Percentiles rank a stretch among this genome's conserved stretches.
Conservation (phyloP, 2,888 invertebrate genomes). For the Idaea dimidiata region DNA sequence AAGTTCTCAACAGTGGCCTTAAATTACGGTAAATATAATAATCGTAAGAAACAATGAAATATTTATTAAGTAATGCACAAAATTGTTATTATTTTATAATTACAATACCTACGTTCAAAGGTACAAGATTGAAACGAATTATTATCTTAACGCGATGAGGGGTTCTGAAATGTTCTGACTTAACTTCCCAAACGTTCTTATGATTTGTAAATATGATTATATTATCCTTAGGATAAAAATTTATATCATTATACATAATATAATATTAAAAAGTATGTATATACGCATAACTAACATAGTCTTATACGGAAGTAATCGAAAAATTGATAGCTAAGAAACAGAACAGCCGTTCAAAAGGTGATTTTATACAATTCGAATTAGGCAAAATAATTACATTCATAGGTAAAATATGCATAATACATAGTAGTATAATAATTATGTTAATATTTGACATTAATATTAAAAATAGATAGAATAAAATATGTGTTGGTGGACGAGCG, state of each 20-base stretch:
- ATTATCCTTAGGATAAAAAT: conserved; percentile 80
- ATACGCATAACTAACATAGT: conserved; percentile 78
- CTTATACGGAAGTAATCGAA: conserved; percentile 78
- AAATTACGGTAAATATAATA: conserved; percentile 78
- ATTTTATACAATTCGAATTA: conserved; percentile 81
- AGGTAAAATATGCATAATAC: conserved; percentile 76
- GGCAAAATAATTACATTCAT: conserved; percentile 80
- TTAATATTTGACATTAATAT: conserved; percentile 81
- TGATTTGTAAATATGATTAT: conserved; percentile 75
- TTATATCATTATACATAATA: conserved; percentile 78
- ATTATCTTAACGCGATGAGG: conserved; percentile 79
- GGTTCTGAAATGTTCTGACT: conserved; percentile 74
- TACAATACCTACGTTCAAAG: conserved; percentile 79
- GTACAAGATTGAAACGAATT: conserved; percentile 79
- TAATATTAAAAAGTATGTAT: conserved; percentile 79
- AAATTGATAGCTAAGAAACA: conserved; percentile 73
- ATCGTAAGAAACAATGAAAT: conserved; percentile 79
- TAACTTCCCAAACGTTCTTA: conserved; percentile 71
- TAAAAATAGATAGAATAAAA: conserved; percentile 80
- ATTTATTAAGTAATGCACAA: conserved; percentile 80
- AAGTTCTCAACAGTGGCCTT: conserved; percentile 73
- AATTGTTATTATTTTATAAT: conserved; percentile 76
- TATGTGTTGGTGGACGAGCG: conserved; percentile 78
- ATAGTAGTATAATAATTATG: conserved; percentile 78
- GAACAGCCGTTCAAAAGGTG: conserved; percentile 73